Conservation (phyloP, 2,113 vertebrate genomes). For the Centrocercus urophasianus region DNA sequence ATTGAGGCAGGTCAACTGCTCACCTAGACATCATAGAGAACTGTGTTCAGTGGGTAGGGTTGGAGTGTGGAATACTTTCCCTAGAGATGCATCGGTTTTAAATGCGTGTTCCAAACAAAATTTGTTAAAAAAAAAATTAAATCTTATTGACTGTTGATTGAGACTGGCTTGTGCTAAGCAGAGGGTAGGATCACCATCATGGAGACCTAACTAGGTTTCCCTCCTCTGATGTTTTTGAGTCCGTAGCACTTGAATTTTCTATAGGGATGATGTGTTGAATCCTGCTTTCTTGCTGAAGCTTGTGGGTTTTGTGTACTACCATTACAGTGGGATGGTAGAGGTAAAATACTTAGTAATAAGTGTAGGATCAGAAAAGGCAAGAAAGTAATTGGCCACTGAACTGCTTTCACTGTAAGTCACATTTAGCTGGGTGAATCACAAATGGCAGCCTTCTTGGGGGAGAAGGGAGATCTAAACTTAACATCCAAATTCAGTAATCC, state of each 20-base stretch:
- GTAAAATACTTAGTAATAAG: background rate
- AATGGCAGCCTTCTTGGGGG: rapidly evolving
- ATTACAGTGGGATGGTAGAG: background rate
- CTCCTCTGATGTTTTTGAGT: background rate
- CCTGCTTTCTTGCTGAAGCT: background rate
- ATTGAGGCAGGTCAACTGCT: background rate
- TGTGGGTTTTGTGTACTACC: background rate
- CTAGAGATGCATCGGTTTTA: background rate
- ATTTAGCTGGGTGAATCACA: background rate
- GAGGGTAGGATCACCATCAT: background rate
- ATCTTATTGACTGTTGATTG: background rate
- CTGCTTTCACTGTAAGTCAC: background rate
- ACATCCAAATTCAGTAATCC: background rate
- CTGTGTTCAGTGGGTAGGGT: background rate
- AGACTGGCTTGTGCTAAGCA: background rate
- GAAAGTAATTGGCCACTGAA: background rate
- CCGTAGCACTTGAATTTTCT: background rate
- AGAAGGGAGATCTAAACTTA: background rate
- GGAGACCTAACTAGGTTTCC: background rate
- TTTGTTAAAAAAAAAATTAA: background rate
- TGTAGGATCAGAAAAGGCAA: background rate
- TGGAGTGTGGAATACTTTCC: background rate
- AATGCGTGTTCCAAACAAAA: background rate
- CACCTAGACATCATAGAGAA: background rate
- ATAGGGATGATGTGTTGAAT: background rate